Base-by-base conservation (phyloP, 1,140 invertebrate species). In the Brachionus koreanus region DNA sequence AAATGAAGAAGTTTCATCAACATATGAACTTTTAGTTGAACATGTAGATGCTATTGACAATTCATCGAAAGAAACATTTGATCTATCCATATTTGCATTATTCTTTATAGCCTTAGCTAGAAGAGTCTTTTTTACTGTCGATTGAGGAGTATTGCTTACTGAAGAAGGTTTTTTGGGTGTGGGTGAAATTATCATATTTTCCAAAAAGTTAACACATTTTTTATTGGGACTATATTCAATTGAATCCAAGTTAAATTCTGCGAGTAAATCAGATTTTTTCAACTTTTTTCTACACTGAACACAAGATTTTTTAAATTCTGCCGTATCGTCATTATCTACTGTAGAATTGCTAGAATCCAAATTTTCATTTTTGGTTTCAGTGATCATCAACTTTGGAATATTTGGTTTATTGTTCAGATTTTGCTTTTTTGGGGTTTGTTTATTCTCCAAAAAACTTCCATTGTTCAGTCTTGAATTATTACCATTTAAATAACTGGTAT, bases 31-130 rank as follows among this genome's bases (percentile, higher is more conserved):
- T 35, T 43, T 46, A 13, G 69, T 74, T 10, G 69, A 74, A 23
- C 69, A 74, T 0, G 69, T 74, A 12, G 69, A 74, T 5, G 6
- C 19, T 19, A 46, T 25, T 25, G 69, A 74, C 4, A 49, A 5
- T 13, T 74, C 69, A n/a, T 74, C 69, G 12, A 74, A 25, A 29
- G 69, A 74, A 9, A 74, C 25, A 74, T 74, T 74, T 9, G 69
- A 74, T 29, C 43, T 74, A 10, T 74, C 69, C 7, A 46, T 29
- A 74, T 13, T 74, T 23, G 42, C 42, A 39, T 79, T 57, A 19
- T 79, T 79, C 19, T 57, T 79, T 10, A 79, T 79, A 10, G 76
- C 76, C 35, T 79, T 79, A 3, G 76, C 76, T 0, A 79, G 76
- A 12, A 79, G 76, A 13, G 76, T 79, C 39, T 65, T 57, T 79